Evolutionary conservation across 2,113 vertebrate species (phyloP).

Genomic region (Coturnix japonica): DNA sequence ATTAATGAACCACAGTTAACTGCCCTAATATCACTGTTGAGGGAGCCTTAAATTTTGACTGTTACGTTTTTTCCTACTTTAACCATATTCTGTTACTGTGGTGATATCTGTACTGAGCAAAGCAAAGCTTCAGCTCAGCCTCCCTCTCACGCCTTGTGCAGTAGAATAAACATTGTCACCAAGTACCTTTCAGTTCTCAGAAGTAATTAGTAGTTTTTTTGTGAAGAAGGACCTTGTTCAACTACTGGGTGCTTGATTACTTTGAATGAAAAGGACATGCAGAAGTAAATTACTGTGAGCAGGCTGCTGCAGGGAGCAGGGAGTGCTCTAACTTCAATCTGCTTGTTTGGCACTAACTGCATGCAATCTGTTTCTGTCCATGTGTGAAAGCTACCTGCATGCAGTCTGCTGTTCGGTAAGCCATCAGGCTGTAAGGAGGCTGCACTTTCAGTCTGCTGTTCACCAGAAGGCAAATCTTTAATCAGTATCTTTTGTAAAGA

Average conservation of each 20-base stretch:
- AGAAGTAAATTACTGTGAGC: constrained; percentile 16
- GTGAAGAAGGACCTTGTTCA: neutral
- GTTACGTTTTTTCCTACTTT: neutral
- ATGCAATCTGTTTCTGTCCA: constrained; percentile 46
- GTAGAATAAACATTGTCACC: neutral
- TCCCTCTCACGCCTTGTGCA: neutral
- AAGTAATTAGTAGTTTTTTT: constrained; percentile 37
- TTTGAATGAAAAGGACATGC: constrained; percentile 11
- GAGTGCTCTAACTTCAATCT: neutral
- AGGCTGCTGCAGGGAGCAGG: neutral
- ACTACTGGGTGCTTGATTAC: constrained; percentile 35
- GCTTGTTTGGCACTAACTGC: constrained; percentile 46
- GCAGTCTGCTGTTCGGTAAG: constrained; percentile 3
- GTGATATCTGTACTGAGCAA: constrained; percentile 15
- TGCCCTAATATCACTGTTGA: neutral
- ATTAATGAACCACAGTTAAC: neutral
- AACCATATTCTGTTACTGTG: neutral
- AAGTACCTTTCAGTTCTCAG: constrained; percentile 54
- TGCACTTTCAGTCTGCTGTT: constrained; percentile 41
- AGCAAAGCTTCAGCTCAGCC: constrained; percentile 11
- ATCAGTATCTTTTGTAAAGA: constrained; percentile 62
- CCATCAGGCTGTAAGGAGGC: neutral
- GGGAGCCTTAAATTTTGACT: neutral
- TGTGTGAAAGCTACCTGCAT: constrained; percentile 49
- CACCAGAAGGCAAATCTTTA: constrained; percentile 54